Evolutionary conservation across 2,797 vertebrate species (phyloP), one percentile per base, ranked within the genome.

Genomic region (Manis javanica): DNA sequence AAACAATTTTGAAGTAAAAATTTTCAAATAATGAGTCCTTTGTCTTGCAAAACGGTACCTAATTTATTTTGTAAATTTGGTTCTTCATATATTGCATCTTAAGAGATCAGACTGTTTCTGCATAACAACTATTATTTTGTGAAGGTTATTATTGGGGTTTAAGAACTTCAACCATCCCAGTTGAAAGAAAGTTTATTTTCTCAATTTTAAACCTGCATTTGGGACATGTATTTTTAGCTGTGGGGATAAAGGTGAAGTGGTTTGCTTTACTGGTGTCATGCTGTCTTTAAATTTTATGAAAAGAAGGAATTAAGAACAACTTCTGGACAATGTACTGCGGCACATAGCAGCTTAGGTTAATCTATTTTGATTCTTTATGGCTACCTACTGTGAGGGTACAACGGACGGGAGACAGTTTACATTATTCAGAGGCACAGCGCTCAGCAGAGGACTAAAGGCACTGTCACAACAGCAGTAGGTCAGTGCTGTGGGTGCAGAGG

Each of bases 161-260:
- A 64, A 93, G 95, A 91, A 49, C 53, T 69, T 95, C 72, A 96
- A 55, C 55, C 9, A 51, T 84, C 53, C 23, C 24, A 16, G 10
- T 55, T 85, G 84, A 91, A 96, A 87, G 49, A 75, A 95, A 61
- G 23, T 34, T 51, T 55, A 29, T 78, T 96, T 93, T 92, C 59
- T 95, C 68, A 79, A 23, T 74, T 86, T 61, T 69, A 86, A 72
- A 72, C 34, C 24, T 86, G 24, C 31, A 78, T 94, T 84, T 95
- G 64, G 78, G 69, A n/a, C 31, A 77, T 53, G n/a, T 95, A 92
- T 96, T 97, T 97, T 97, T 97, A 96, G 85, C 74, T 84, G 7
- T 77, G n/a, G 34, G 68, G 23, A 89, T 86, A 71, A 96, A 85
- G 85, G 85, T 94, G 87, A 87, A 85, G 24, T 87, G 74, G 16